Base-by-base conservation (phyloP, 30 jellyfish, hydroid and myxozoan genomes). In the Cassiopea xamachana region DNA sequence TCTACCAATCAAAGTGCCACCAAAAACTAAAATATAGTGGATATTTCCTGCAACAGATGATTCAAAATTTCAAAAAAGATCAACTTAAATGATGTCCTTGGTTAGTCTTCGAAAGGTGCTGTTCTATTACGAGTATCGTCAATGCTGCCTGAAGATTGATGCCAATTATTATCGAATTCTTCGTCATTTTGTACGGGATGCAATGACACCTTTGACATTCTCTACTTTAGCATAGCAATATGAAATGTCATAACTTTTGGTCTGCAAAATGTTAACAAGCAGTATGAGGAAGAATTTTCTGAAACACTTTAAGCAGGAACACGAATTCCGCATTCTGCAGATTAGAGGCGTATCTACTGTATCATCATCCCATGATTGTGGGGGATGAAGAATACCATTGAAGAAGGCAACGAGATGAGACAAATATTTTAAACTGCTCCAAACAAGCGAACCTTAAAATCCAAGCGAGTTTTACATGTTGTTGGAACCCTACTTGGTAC, bases 281-380 rank as follows among this genome's bases (percentile, higher is more conserved):
- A 44, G 90, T 82, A 68, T 82, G 82, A 48, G 83, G 81, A 62
- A 82, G 62, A n/a, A 82, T 68, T 1, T 60, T 82, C 62, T 82
- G 90, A 62, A 82, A 82, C 16, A 82, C 90, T 68, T 82, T 83
- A 60, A 82, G 90, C 14, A 82, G 70, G 45, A 82, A 61, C 90
- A 60, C 62, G 47, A 82, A 82, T 62, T 82, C 92, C 18, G 85
- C 58, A 70, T 45, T 46, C 46, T 84, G 70, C 85, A 72, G 51
- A 44, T 84, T 70, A 13, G 86, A 84, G 55, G 51, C 45, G 48
- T 43, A 73, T 69, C 77, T 6, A 84, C 75, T 17, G 86, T 50
- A 10, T 2, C 87, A 84, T 84, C 86, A 84, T 84, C 92, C 92
- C 75, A 70, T 45, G 87, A 73, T 14, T 84, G 86, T 70, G 92